These are phyloP conservation scores for Florisuga fusca DNA, from an alignment of 2,797 vertebrate species.

Conservation along the genomic window DNA sequence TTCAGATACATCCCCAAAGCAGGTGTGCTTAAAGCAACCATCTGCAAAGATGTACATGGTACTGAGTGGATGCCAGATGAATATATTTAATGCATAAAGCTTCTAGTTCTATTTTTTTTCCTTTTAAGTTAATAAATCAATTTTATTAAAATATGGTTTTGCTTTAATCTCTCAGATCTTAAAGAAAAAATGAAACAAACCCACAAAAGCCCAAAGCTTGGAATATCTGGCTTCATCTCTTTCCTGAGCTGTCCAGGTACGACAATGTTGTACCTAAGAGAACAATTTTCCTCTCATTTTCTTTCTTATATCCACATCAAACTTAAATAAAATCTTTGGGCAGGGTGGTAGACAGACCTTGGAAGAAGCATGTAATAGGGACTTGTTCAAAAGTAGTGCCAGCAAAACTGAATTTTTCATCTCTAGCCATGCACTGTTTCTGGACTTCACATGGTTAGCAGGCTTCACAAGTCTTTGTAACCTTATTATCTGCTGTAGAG, in stretches of 20 bases:
- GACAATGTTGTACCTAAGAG: background rate
- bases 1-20: background rate
- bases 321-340: background rate
- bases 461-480: background rate
- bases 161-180: constrained; percentile 25
- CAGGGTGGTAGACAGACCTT: background rate
- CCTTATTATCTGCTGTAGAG: background rate
- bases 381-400: background rate
- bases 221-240: background rate
- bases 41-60: background rate
- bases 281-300: background rate
- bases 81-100: background rate
- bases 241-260: background rate
- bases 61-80: background rate
- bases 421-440: background rate
- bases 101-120: background rate
- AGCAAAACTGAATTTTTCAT: background rate
- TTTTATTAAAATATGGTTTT: constrained; percentile 35
- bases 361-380: background rate
- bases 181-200: background rate
- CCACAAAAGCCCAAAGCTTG: background rate
- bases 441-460: background rate
- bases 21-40: background rate
- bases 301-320: background rate
- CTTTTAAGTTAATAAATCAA: background rate